Percentiles rank a stretch among this genome's conserved stretches.
Conservation (phyloP, 2,888 invertebrate species). For the Calameuta filiformis region DNA sequence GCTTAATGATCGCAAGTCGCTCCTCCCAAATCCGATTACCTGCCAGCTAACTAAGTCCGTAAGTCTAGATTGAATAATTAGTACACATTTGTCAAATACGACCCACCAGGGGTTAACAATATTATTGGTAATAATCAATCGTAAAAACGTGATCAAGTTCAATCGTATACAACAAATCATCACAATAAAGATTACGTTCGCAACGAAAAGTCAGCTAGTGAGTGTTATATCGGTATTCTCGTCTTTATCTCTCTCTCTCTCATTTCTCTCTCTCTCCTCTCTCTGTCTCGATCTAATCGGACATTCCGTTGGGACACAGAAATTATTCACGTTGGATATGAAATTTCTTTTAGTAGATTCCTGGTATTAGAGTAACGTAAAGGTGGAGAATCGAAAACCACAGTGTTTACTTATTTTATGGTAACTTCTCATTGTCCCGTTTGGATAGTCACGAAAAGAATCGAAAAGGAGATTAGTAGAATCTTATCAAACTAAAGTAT, state of each 20-base stretch:
- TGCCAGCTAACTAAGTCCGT: neutral
- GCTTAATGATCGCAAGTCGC: neutral
- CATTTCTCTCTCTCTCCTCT: neutral
- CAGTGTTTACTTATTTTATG: no score
- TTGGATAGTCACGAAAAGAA: slow-evolving; percentile 5
- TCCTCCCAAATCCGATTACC: neutral
- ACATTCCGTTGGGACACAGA: no score
- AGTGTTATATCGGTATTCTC: neutral
- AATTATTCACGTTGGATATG: no score
- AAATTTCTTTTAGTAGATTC: no score
- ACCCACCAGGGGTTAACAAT: slow-evolving; percentile 41
- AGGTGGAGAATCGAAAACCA: no score
- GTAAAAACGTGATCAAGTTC: slow-evolving; percentile 23
- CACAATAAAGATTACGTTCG: slow-evolving; percentile 1
- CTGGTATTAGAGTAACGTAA: no score
- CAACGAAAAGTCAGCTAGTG: slow-evolving; percentile 4
- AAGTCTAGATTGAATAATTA: slow-evolving; percentile 4
- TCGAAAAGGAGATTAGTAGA: slow-evolving; percentile 21
- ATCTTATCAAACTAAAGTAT: slow-evolving; percentile 35
- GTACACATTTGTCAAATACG: slow-evolving; percentile 9
- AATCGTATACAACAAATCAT: slow-evolving; percentile 23
- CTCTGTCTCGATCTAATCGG: no score
- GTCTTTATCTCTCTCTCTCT: neutral
- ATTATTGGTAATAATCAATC: slow-evolving; percentile 17
- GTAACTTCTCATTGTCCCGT: no score